phyloP scores from a whole-genome alignment of 2,113 vertebrate species.

The Cottus gobio region DNA sequence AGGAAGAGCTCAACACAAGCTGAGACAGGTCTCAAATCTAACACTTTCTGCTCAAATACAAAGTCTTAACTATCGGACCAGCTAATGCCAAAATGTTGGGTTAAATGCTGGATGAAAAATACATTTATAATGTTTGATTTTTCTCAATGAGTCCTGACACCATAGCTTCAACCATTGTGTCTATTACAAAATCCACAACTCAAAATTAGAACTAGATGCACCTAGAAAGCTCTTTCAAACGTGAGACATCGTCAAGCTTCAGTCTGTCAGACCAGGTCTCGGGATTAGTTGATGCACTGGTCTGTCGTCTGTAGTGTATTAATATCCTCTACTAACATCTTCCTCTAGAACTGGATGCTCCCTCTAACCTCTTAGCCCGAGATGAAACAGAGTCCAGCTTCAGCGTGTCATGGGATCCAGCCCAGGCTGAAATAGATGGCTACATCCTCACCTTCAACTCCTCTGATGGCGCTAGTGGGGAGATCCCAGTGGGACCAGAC shows the following conservation, averaged over 20 bases:
- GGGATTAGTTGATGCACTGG: conserved; percentile 7
- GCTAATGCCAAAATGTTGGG: neutral
- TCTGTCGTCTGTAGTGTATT: conserved; percentile 15
- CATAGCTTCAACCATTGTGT: neutral
- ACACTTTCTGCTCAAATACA: conserved; percentile 17
- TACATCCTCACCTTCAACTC: conserved; percentile 82
- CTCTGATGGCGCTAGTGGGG: conserved; percentile 70
- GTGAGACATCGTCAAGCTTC: conserved; percentile 75
- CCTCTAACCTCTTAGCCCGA: conserved; percentile 61
- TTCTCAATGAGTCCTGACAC: neutral
- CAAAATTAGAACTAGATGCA: conserved; percentile 2
- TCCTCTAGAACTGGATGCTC: conserved; percentile 62
- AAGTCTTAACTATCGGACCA: conserved; percentile 15
- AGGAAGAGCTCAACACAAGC: conserved; percentile 75
- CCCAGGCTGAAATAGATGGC: conserved; percentile 80
- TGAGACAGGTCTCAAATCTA: conserved; percentile 80
- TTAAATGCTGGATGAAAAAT: neutral
- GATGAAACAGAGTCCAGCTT: conserved; percentile 81
- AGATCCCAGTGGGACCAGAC: conserved; percentile 74
- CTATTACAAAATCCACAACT: neutral
- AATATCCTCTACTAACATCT: conserved; percentile 40
- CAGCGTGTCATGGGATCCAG: conserved; percentile 79
- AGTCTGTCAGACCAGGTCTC: conserved; percentile 71
- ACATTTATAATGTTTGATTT: neutral
- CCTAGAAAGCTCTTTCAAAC: neutral